phyloP scores from a whole-genome alignment of 2,797 vertebrate genomes.

The Microctenopoma stevenorrisi region DNA sequence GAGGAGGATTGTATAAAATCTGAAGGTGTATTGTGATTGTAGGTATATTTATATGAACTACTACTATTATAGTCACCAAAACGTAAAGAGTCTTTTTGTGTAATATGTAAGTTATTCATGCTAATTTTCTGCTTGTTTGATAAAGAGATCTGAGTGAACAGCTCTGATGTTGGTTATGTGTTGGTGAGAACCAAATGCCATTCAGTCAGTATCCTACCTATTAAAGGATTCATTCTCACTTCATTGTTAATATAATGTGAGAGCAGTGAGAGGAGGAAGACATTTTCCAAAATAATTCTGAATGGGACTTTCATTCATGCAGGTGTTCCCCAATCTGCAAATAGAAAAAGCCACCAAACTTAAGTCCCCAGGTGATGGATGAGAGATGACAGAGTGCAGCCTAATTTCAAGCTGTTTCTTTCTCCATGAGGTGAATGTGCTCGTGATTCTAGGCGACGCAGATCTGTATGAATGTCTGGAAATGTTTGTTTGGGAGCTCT shows the following conservation, averaged over 20 bases:
- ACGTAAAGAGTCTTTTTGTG: too few species aligned
- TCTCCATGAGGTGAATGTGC: too few species aligned
- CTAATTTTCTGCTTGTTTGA: not conserved
- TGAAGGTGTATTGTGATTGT: too few species aligned
- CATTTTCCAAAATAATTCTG: not conserved
- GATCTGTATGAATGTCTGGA: conserved; percentile 4
- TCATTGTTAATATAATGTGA: not conserved
- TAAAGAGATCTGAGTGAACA: not conserved
- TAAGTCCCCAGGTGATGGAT: not conserved
- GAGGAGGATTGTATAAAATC: too few species aligned
- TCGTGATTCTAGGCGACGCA: not conserved
- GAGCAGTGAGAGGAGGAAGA: not conserved
- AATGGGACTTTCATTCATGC: conserved; percentile 14
- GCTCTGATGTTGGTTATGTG: not conserved
- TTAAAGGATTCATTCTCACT: not conserved
- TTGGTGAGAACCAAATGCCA: not conserved
- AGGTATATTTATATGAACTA: too few species aligned
- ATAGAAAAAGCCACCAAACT: not conserved
- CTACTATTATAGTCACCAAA: too few species aligned
- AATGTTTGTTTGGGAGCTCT: conserved; percentile 34
- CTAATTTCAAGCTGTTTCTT: not conserved
- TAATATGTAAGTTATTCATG: not conserved
- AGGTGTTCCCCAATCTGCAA: not conserved
- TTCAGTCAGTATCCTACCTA: not conserved
- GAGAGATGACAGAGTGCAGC: not conserved